A percentile compares a stretch with the other conserved stretches of the same genome.
These are phyloP conservation scores for Hippolais icterina DNA, from an alignment of 2,113 vertebrate genomes.

Conservation along the genomic window DNA sequence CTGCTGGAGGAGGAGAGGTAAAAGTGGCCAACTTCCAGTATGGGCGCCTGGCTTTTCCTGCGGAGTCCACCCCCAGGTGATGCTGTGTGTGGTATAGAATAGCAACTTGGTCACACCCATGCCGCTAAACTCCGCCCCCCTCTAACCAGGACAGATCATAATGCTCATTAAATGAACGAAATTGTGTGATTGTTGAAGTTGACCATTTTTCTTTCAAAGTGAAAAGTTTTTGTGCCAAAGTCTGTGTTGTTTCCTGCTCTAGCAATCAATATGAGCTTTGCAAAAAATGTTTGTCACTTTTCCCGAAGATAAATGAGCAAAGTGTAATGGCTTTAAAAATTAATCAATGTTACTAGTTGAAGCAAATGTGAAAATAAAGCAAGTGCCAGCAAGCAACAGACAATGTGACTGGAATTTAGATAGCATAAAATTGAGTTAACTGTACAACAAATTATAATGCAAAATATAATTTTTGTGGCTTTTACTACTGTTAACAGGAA, in stretches of 20 bases:
- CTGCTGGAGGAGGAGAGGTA: background rate
- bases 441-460: background rate
- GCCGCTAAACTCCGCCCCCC: accelerated
- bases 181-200: background rate
- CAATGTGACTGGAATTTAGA: conserved; percentile 16
- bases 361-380: background rate
- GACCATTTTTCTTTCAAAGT: background rate
- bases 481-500: background rate
- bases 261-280: background rate
- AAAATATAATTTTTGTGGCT: background rate
- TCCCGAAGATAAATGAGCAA: background rate
- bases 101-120: too few species aligned
- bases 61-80: accelerated
- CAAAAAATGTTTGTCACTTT: background rate
- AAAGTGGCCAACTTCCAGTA: background rate
- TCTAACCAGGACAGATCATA: background rate
- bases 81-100: accelerated
- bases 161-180: background rate
- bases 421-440: background rate
- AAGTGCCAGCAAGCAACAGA: background rate
- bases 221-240: background rate
- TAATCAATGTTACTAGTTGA: background rate
- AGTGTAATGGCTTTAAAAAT: background rate
- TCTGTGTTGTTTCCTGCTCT: background rate
- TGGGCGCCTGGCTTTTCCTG: background rate